phyloP scores from a whole-genome alignment of 2,888 invertebrate species.

The Yponomeuta malinellus region DNA sequence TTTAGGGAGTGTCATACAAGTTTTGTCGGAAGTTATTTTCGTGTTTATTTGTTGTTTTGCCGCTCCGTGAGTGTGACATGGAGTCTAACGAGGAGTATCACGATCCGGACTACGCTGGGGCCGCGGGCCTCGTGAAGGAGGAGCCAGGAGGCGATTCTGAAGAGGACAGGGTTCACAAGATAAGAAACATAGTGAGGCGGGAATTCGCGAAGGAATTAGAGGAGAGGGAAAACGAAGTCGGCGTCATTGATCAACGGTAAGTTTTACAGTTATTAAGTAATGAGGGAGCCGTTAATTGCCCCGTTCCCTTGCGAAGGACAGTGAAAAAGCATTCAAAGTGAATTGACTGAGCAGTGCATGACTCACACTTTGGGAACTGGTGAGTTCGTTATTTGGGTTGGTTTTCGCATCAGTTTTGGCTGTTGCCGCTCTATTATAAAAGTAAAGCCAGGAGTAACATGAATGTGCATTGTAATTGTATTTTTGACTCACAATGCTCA shows the following conservation, averaged over 20 bases:
- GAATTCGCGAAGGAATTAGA: slow-evolving; percentile 84
- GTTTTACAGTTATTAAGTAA: slow-evolving; percentile 29
- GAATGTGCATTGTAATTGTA: too few species aligned
- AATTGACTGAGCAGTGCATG: neutral
- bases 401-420: neutral
- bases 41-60: slow-evolving; percentile 25
- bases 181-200: slow-evolving; percentile 78
- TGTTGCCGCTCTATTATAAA: neutral
- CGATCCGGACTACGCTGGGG: slow-evolving; percentile 76
- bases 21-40: slow-evolving; percentile 5
- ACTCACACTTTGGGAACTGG: neutral
- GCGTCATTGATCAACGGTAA: slow-evolving; percentile 80
- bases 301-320: too few species aligned
- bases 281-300: neutral
- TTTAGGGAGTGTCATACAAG: neutral
- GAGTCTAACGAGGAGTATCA: slow-evolving; percentile 70
- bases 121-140: slow-evolving; percentile 36
- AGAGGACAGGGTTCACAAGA: slow-evolving; percentile 65
- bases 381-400: neutral
- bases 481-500: too few species aligned
- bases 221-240: slow-evolving; percentile 81
- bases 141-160: slow-evolving; percentile 38
- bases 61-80: slow-evolving; percentile 45
- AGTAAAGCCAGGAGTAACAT: too few species aligned
- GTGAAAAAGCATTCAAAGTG: too few species aligned